Evolutionary conservation across 2,113 vertebrate species (phyloP).

Genomic region (Cervus canadensis): DNA sequence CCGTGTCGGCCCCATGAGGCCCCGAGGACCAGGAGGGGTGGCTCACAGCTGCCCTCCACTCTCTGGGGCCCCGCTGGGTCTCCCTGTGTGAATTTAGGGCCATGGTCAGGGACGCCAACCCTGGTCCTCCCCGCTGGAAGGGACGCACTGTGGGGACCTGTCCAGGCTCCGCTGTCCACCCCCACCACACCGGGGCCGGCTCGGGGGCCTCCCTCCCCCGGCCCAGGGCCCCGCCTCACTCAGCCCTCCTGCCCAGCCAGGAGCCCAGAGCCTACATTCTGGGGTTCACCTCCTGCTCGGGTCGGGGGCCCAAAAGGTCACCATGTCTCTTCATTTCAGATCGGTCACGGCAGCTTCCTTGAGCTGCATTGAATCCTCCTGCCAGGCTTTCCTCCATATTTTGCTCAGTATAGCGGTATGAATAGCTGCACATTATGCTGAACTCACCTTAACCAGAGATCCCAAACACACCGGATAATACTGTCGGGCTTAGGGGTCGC

Average conservation of each 20-base stretch:
- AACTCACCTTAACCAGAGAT: not conserved
- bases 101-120: not conserved
- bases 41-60: fast-evolving
- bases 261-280: not conserved
- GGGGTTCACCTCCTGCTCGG: not conserved
- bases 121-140: fast-evolving
- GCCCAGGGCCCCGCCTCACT: not conserved
- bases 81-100: not conserved
- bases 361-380: not conserved
- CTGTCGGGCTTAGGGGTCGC: not conserved
- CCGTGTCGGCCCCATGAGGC: fast-evolving
- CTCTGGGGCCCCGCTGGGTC: not conserved
- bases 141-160: not conserved
- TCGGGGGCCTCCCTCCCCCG: fast-evolving
- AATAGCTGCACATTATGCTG: not conserved
- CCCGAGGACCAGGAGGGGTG: not conserved
- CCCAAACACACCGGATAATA: not conserved
- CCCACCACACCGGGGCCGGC: not conserved
- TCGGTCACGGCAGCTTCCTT: not conserved
- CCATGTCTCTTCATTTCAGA: not conserved
- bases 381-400: not conserved
- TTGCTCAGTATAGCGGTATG: not conserved
- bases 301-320: not conserved
- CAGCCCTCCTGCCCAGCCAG: not conserved
- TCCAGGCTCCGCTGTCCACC: not conserved